phyloP scores from a whole-genome alignment of 2,888 invertebrate genomes.

The Hyalella azteca region DNA sequence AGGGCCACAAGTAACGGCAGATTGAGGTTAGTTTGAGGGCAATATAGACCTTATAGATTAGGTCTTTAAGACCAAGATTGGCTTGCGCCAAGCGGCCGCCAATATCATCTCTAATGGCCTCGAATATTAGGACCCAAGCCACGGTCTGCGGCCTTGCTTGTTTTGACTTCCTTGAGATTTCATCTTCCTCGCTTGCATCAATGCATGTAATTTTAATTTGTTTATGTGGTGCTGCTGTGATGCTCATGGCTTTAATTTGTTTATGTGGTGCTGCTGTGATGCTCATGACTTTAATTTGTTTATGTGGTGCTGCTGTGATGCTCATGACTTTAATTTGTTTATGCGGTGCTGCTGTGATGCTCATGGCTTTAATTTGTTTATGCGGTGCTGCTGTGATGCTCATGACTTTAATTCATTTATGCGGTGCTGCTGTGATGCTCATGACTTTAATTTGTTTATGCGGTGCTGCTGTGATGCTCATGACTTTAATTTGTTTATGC shows the following conservation, averaged over 20 bases:
- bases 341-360: no score
- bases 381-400: no score
- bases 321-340: not conserved
- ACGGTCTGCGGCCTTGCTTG: not conserved
- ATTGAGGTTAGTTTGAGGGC: not conserved
- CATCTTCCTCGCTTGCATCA: no score
- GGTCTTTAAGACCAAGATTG: not conserved
- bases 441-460: no score
- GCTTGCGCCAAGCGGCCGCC: not conserved
- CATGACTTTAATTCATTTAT: no score
- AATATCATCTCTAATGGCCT: slow-evolving; percentile 31
- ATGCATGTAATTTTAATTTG: no score
- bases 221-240: not conserved
- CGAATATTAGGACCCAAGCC: slow-evolving; percentile 25
- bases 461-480: no score
- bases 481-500: no score
- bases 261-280: not conserved
- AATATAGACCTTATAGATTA: not conserved
- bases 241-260: not conserved
- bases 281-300: not conserved
- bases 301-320: not conserved
- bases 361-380: no score
- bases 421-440: no score
- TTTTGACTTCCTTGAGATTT: no score
- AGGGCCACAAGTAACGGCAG: slow-evolving; percentile 19